A percentile compares a stretch with the other conserved stretches of the same genome.
Conservation (phyloP, 2,888 invertebrate species). For the Lepidocyrtoides sp. region DNA sequence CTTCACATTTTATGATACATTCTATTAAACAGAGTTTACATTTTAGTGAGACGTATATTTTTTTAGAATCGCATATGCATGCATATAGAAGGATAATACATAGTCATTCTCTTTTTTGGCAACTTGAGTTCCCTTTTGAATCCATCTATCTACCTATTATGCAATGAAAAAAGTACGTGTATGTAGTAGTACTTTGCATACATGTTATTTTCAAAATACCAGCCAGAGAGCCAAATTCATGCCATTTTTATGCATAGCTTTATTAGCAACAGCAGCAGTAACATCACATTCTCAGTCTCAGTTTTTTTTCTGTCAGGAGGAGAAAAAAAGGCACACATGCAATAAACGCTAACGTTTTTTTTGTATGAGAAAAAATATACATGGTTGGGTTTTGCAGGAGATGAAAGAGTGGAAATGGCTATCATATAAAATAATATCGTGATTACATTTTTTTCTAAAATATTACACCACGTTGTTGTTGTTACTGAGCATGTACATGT, state of each 20-base stretch:
- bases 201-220: background rate
- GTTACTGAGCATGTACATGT: background rate
- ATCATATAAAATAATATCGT: background rate
- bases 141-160: background rate
- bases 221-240: background rate
- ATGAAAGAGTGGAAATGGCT: background rate
- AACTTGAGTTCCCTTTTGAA: background rate
- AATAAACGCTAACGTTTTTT: background rate
- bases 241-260: background rate
- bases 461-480: no score
- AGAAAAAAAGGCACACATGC: constrained; percentile 21
- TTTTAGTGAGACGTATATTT: background rate
- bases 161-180: background rate
- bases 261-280: background rate
- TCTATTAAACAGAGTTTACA: background rate
- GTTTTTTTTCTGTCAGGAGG: background rate
- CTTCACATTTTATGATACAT: constrained; percentile 1
- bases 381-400: background rate
- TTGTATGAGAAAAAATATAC: background rate
- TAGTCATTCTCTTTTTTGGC: constrained; percentile 7
- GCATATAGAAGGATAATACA: background rate
- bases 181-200: background rate
- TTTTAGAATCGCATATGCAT: background rate
- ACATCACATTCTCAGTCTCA: background rate
- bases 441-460: background rate